Evolutionary conservation across 1,140 invertebrate species (phyloP).

Genomic region (Ostrea edulis): DNA sequence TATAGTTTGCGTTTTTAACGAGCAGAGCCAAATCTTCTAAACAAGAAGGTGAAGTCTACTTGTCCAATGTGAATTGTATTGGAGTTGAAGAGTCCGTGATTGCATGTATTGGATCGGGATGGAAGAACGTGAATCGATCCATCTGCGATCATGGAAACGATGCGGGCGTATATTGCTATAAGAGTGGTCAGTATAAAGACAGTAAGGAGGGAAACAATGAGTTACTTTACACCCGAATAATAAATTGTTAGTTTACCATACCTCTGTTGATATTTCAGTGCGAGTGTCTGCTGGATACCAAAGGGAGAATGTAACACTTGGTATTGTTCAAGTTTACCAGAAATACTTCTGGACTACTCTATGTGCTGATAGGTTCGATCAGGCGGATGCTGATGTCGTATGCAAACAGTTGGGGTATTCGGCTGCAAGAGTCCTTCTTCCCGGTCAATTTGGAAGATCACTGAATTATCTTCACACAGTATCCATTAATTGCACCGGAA

Average conservation of each 20-base stretch:
- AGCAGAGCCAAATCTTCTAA: conserved; percentile 29
- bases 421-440: conserved; percentile 56
- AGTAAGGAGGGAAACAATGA: background rate
- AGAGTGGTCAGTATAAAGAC: conserved; percentile 57
- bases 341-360: conserved; percentile 66
- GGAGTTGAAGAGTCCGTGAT: conserved; percentile 62
- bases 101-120: conserved; percentile 62
- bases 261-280: too few species aligned
- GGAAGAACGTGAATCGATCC: conserved; percentile 58
- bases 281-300: conserved; percentile 57
- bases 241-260: too few species aligned
- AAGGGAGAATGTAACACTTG: conserved; percentile 56
- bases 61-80: conserved; percentile 58
- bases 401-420: conserved; percentile 75
- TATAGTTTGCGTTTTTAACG: background rate
- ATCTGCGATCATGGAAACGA: conserved; percentile 55
- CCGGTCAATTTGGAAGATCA: conserved; percentile 60
- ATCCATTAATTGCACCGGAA: conserved; percentile 61
- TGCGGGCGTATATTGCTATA: conserved; percentile 63
- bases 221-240: background rate
- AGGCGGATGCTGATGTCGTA: conserved; percentile 66
- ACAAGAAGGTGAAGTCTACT: conserved; percentile 28
- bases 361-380: conserved; percentile 70
- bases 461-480: conserved; percentile 55
- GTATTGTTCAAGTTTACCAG: conserved; percentile 63